Percentiles rank a stretch among this genome's conserved stretches.
These are phyloP conservation scores for Acrocephalus kingi DNA, from an alignment of 2,113 vertebrate species.

Conservation along the genomic window DNA sequence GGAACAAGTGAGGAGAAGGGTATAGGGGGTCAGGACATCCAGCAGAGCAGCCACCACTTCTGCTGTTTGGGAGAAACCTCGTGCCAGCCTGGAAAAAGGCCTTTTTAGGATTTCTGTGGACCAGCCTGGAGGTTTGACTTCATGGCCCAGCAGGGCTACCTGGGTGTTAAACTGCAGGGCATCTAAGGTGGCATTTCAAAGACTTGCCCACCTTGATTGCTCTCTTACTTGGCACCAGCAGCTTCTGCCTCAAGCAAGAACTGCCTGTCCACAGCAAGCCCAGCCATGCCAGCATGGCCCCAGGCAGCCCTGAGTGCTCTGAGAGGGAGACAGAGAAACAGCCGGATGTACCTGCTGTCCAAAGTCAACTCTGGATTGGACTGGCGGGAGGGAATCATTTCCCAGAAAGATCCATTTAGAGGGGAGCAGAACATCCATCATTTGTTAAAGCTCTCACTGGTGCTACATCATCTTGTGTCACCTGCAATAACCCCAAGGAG, in stretches of 20 bases:
- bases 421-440: background rate
- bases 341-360: background rate
- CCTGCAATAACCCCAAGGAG: background rate
- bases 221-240: background rate
- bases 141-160: background rate
- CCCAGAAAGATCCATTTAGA: background rate
- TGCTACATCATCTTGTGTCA: background rate
- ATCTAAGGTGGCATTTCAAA: background rate
- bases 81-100: background rate
- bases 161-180: background rate
- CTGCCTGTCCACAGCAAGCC: background rate
- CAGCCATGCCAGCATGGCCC: background rate
- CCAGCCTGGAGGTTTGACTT: rapidly evolving
- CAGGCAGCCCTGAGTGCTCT: background rate
- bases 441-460: background rate
- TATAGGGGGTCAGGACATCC: background rate
- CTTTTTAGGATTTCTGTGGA: background rate
- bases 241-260: background rate
- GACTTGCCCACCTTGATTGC: rapidly evolving
- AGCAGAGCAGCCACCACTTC: background rate
- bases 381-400: rapidly evolving
- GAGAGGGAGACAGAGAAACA: background rate
- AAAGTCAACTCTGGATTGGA: background rate
- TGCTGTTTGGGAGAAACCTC: background rate
- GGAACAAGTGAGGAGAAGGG: background rate